Evolutionary conservation across 1,140 invertebrate genomes (phyloP), one percentile per base, ranked within the genome.

Genomic region (Hetaerina americana): DNA sequence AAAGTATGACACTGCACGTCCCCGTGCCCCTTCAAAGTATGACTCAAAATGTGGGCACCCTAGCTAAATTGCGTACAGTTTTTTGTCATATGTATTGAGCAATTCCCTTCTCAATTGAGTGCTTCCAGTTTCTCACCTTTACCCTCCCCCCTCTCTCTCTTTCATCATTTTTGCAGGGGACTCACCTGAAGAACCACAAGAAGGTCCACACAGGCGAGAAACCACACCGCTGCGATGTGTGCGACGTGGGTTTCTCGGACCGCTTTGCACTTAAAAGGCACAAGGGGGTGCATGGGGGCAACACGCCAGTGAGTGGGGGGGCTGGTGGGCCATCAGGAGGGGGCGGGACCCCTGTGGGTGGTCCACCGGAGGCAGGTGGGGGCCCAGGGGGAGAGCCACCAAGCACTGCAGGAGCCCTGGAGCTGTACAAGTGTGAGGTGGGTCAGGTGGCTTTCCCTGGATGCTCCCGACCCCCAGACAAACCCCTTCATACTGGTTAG

Each of bases 151-250:
- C n/a, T n/a, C n/a, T n/a, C n/a, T n/a, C n/a, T n/a, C n/a, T n/a
- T n/a, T n/a, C n/a, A n/a, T n/a, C n/a, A n/a, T n/a, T n/a, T 25
- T 68, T 68, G 12, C 67, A 70, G 40, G 70, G 70, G 18, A 92
- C 91, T n/a, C 91, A 93, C 81, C 81, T 93, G 26, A 92, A 93
- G 78, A 93, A 93, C 81, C 91, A 93, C 75, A 90, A 90, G 24
- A 93, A 92, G 79, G 76, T 81, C 25, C 80, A 81, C 67, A 80
- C 80, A 3, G 80, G 80, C 26, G 80, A 81, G 72, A 81, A 80
- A 70, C 80, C 80, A 18, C 76, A 78, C 70, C 76, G 78, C 24
- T 93, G 92, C 80, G 91, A 93, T 78, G 93, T 93, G 75, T 94
- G 92, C 77, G 89, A 90, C 57, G 92, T 92, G n/a, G 91, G 91